Base-by-base conservation (phyloP, 1,140 invertebrate genomes). In the Drosophila eugracilis region DNA sequence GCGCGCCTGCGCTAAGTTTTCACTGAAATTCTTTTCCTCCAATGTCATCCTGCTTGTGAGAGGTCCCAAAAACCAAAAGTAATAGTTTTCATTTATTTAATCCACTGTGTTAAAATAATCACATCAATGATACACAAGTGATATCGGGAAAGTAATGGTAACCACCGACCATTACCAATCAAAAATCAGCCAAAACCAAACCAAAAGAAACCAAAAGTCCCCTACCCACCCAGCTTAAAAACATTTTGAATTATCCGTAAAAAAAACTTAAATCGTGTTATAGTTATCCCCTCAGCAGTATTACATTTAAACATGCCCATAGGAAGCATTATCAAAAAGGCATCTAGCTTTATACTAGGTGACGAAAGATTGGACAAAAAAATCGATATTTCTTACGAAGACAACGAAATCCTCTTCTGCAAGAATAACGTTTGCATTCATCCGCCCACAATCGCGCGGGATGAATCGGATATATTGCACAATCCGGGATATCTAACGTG, bases 341-440 rank as follows among this genome's bases (percentile, higher is more conserved):
- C 96, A 21, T 96, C 96, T 42, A 96, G 94, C 78, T 95, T 95
- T 66, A 95, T 96, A 71, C 92, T 96, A 15, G 95, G 95, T n/a
- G 93, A 94, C 1, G 93, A 92, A 41, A 93, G 93, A 74, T 92
- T 93, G 60, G 93, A 94, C n/a, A 93, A 93, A 62, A 93, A 93
- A 79, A 93, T 93, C 78, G 92, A 93, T 34, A 92, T 92, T 30
- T 92, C 93, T 65, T 96, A 95, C 80, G 95, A 95, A 83, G 95
- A 97, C 92, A 96, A 96, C 71, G 96, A 97, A 93, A 94, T 96
- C 55, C 92, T 97, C 5, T 97, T 96, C 88, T 96, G 96, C 91
- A 96, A 96, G 91, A 99, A 99, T 90, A 99, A 99, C 92, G 97
- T 99, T 7, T 99, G 98, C 92, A 97, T 99, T 19, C 98, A 99